Evolutionary conservation across 2,888 invertebrate genomes (phyloP).

Genomic region (Agrotis ipsilon): DNA sequence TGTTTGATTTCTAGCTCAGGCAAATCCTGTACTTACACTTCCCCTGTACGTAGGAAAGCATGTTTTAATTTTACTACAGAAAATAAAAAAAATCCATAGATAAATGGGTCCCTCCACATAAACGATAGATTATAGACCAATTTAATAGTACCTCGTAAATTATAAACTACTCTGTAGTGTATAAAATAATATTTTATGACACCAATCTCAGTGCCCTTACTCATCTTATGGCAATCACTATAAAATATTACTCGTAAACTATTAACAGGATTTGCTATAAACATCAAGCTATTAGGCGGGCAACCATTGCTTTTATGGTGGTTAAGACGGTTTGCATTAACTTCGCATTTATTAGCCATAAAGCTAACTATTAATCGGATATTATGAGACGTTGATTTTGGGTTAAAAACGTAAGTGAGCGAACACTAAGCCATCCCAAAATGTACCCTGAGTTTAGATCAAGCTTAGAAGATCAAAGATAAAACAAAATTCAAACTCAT

Average conservation of each 20-base stretch:
- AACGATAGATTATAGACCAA: constrained; percentile 37
- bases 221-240: constrained; percentile 75
- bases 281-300: constrained; percentile 39
- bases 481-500: too few relatives aligned
- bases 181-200: constrained; percentile 55
- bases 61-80: too few relatives aligned
- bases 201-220: constrained; percentile 49
- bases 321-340: constrained; percentile 1
- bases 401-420: too few relatives aligned
- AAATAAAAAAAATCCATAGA: not conserved
- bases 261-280: constrained; percentile 48
- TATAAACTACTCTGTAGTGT: constrained; percentile 28
- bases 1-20: too few relatives aligned
- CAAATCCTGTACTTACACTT: not conserved
- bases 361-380: not conserved
- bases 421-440: too few relatives aligned
- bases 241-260: constrained; percentile 68
- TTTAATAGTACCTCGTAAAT: constrained; percentile 40
- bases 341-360: constrained; percentile 3
- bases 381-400: not conserved
- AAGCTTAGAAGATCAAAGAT: too few relatives aligned
- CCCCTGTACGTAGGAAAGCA: not conserved
- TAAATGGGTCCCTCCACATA: not conserved
- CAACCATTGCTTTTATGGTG: constrained; percentile 48
- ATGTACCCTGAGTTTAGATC: too few relatives aligned